Evolutionary conservation across 2,888 invertebrate species (phyloP), one percentile per base, ranked within the genome.

Genomic region (Rotaria sp.): DNA sequence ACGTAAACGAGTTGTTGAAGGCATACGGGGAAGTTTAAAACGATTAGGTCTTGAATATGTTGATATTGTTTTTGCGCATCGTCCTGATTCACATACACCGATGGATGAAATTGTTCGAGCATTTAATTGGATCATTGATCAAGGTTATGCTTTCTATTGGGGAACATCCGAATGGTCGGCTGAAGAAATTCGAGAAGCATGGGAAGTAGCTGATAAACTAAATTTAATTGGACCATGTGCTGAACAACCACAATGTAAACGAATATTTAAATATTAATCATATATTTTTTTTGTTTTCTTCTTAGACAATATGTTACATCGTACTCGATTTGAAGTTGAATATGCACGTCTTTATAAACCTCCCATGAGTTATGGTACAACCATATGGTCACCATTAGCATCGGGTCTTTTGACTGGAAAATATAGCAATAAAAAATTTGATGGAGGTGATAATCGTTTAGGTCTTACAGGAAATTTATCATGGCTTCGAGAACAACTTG

Each of bases 381-480:
- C 97, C 94, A 95, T 95, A 21, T 97, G 97, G 96, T 96, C 96
- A 1, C 96, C 97, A 10, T 93, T 97, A 80, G 96, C 96, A 5
- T 96, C 96, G 92, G 96, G 96, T 57, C 94, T 96, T 89, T 93
- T 94, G n/a, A 94, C 94, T 85, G 94, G 94, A 85, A 95, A 95
- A 90, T 92, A 93, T 87, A 95, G 96, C 87, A 95, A 96, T 87
- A 94, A 94, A 15, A 93, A 38, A 10, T 45, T 80, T 11, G 45
- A 80, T n/a, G 45, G 45, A 26, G 45, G n/a, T 15, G 45, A 80
- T 45, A 80, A 45, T 45, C 80, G 80, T 26, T 45, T 80, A n/a
- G 80, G 80, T 26, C 11, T 80, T 2, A 45, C 11, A 45, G 80
- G 80, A 38, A 45, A 26, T 45, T 80, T 45, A 45, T 45, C 80